Base-by-base conservation (phyloP, 2,888 invertebrate genomes). In the Micropterix aruncella region DNA sequence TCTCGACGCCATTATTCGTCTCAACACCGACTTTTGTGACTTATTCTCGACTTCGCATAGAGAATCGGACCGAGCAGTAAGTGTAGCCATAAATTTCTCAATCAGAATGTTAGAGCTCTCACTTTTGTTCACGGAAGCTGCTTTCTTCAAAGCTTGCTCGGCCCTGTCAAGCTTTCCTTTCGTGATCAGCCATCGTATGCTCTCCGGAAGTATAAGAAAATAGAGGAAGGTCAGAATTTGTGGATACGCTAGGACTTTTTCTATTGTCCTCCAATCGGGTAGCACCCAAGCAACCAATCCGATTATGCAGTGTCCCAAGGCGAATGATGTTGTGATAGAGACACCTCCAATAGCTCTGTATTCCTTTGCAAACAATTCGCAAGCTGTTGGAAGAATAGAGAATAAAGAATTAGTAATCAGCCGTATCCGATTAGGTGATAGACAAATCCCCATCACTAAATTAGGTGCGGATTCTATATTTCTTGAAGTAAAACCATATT, bases 1-100 rank as follows among this genome's bases (percentile, higher is more conserved):
- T n/a, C 56, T 55, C 1, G 66, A 64, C 46, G 27, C 5, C 12
- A 7, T 27, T 27, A 27, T 27, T 27, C 27, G 27, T 27, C 12
- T 27, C 5, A 7, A 27, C 12, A 27, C 5, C 5, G 27, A 27
- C 27, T 27, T 5, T 27, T 27, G 5, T 7, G 27, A 27, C 7
- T 27, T 27, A 7, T 27, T 27, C 5, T 5, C 12, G 12, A 12
- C 5, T 27, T 27, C 27, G 7, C 5, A 5, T 5, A 5, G 7
- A 7, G 27, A 12, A 12, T 27, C 27, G 12, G 5, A 7, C 27
- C 5, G 7, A 5, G 27, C 27, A 27, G 5, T 12, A 5, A 27
- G 12, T 7, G 27, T 7, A 27, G 27, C 27, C 12, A 27, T 27
- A 12, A 27, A 27, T 12, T 27, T 27, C 12, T 27, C 27, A 7